Base-by-base conservation (phyloP, 1,140 invertebrate genomes). In the Drosophila subpulchrella region DNA sequence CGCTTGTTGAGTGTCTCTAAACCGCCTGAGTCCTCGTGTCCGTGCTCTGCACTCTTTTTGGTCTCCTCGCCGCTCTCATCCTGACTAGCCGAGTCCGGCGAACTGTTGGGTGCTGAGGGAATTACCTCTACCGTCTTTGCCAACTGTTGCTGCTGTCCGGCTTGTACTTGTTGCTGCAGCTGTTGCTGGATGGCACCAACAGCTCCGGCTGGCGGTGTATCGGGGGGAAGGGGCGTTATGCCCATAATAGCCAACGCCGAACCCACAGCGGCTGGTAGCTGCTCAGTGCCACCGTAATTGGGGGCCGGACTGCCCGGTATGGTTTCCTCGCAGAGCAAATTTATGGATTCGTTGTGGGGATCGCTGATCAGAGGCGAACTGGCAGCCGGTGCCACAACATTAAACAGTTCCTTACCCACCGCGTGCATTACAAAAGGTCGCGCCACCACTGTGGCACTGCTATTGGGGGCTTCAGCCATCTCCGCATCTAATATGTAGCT, bases 221-320 rank as follows among this genome's bases (percentile, higher is more conserved):
- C 85, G 0, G 81, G 61, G 0, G 84, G 41, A 6, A 89, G 32
- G 0, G 84, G 76, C 0, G 70, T 47, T 1, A 90, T 70, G n/a
- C 84, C 81, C 0, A 56, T 24, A 0, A 90, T 60, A 32, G 66
- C 59, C 36, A 90, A 8, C 0, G 75, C 27, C 2, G 66, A 56
- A 32, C 38, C 48, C 4, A 38, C 39, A 10, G 11, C 24, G 38
- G 8, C 5, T 4, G 59, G 30, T 15, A 59, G 30, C 34, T 90
- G 78, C 0, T 93, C 84, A 24, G 94, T 93, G 20, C 93, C 93
- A 2, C 62, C 70, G 10, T 91, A 90, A n/a, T 44, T 94, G 1
- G 96, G 95, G 44, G 96, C 95, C n/a, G 96, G 96, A 80, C 96
- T 97, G 20, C 96, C 96, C 1, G 96, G 97, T 86, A 98, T 97